Percentiles rank a stretch among this genome's conserved stretches.
Evolutionary conservation across 2,797 vertebrate species (phyloP).

Genomic region (Lutjanus campechanus): DNA sequence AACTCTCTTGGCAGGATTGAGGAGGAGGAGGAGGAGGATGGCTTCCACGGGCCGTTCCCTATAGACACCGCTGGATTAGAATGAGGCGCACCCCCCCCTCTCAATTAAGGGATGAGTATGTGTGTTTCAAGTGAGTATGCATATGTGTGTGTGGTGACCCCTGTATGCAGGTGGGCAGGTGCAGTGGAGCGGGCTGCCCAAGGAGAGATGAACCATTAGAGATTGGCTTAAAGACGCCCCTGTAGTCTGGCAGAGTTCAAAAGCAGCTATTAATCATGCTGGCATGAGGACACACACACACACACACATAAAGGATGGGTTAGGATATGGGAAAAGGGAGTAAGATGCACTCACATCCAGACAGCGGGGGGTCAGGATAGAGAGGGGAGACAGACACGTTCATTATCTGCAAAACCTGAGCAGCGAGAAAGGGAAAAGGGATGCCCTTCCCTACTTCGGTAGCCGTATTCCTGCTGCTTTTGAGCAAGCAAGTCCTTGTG

Average conservation of each 20-base stretch:
- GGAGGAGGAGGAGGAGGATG: constrained; percentile 23
- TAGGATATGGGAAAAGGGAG: background rate
- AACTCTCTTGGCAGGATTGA: constrained; percentile 29
- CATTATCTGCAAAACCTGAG: constrained; percentile 24
- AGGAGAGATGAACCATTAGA: constrained; percentile 78
- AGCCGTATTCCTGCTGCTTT: background rate
- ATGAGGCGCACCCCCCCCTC: constrained; percentile 28
- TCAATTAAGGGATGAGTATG: constrained; percentile 54
- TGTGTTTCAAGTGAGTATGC: background rate
- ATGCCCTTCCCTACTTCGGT: background rate
- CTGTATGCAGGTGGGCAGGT: constrained; percentile 54
- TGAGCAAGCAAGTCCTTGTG: background rate
- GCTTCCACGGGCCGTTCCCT: constrained; percentile 25
- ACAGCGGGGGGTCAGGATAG: background rate
- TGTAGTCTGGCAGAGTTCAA: constrained; percentile 74
- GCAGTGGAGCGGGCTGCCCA: constrained; percentile 56
- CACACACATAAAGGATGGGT: constrained; percentile 25
- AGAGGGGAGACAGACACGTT: background rate
- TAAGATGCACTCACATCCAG: constrained; percentile 14
- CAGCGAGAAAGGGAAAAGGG: background rate
- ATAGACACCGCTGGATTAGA: constrained; percentile 47
- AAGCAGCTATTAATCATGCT: constrained; percentile 82
- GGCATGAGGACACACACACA: constrained; percentile 50
- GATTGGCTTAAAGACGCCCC: constrained; percentile 68
- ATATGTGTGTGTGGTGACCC: constrained; percentile 38